Evolutionary conservation across 2,113 vertebrate genomes (phyloP).

Genomic region (Oreotrochilus melanogaster): DNA sequence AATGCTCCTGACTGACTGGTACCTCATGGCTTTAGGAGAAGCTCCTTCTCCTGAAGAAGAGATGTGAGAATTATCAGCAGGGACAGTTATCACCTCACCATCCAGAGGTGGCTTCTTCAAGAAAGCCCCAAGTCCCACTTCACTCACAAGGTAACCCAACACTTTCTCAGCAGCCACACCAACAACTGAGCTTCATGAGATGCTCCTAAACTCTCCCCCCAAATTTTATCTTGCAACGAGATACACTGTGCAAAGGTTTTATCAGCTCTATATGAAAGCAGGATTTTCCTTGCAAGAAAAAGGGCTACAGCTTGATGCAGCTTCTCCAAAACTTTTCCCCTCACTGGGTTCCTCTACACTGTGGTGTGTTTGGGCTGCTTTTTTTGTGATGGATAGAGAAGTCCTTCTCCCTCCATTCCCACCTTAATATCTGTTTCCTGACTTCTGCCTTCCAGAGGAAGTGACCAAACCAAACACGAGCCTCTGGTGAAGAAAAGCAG

Average conservation of each 20-base stretch:
- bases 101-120: accelerated
- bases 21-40: not conserved
- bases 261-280: not conserved
- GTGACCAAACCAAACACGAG: not conserved
- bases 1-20: not conserved
- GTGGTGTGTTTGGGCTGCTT: not conserved
- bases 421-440: not conserved
- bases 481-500: accelerated
- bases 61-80: accelerated
- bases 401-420: not conserved
- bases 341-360: accelerated
- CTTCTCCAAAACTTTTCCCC: accelerated
- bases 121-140: accelerated
- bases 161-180: not conserved
- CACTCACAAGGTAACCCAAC: not conserved
- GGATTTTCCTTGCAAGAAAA: not conserved
- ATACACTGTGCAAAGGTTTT: not conserved
- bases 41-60: not conserved
- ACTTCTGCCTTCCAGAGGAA: not conserved
- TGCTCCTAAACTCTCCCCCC: not conserved
- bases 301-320: accelerated
- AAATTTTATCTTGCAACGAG: not conserved
- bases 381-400: not conserved
- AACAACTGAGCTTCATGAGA: not conserved
- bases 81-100: not conserved